These are phyloP conservation scores for Caenorhabditis sp. DNA, from an alignment of 2,888 invertebrate genomes.

Conservation along the genomic window DNA sequence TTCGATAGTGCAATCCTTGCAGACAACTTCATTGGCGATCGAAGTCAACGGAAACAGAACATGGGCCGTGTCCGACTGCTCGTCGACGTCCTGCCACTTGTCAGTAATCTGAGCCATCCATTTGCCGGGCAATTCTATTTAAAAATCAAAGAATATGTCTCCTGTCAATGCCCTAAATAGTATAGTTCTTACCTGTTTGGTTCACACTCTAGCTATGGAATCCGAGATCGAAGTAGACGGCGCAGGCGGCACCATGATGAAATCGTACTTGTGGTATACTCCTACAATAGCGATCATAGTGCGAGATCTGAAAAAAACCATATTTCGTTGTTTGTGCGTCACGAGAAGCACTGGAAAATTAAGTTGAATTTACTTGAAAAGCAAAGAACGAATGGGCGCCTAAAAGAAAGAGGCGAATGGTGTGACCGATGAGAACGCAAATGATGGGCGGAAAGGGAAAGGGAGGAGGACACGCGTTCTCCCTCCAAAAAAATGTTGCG, in stretches of 20 bases:
- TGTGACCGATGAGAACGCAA: no score
- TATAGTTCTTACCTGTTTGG: not conserved
- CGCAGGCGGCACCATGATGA: not conserved
- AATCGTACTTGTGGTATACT: not conserved
- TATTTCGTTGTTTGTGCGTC: no score
- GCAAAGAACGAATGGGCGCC: no score
- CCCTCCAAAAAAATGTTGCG: no score
- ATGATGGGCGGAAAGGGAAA: no score
- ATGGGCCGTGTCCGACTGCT: not conserved
- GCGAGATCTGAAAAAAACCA: not conserved
- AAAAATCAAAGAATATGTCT: not conserved
- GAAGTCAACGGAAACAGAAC: not conserved
- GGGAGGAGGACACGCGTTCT: no score
- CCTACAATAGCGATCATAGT: not conserved
- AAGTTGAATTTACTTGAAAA: no score
- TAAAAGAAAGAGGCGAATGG: no score
- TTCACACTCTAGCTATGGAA: not conserved
- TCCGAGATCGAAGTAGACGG: not conserved
- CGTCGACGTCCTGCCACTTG: not conserved
- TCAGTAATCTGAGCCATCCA: constrained; percentile 2
- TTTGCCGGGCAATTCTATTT: constrained; percentile 5
- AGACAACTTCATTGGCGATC: constrained; percentile 3
- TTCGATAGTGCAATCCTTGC: constrained; percentile 8
- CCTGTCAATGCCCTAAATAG: no score
- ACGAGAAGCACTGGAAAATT: not conserved